Percentiles rank a stretch among this genome's conserved stretches.
These are phyloP conservation scores for Lysiphlebus fabarum DNA, from an alignment of 1,140 invertebrate genomes.

Conservation along the genomic window DNA sequence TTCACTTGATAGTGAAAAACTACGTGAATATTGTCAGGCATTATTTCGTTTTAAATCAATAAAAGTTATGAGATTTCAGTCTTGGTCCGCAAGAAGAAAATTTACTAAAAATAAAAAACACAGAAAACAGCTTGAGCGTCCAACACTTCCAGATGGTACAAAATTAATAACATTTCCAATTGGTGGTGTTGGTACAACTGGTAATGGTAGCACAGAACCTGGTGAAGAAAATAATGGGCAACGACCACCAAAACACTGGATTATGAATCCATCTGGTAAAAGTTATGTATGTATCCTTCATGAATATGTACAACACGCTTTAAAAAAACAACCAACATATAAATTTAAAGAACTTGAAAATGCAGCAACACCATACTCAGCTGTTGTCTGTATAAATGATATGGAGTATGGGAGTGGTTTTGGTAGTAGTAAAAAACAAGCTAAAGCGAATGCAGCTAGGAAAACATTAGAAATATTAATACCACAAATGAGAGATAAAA, in stretches of 20 bases:
- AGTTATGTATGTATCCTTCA: constrained; percentile 95
- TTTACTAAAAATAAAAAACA: constrained; percentile 80
- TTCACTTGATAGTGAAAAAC: constrained; percentile 71
- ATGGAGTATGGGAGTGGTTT: constrained; percentile 90
- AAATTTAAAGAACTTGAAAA: constrained; percentile 91
- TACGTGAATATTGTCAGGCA: constrained; percentile 80
- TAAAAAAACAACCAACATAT: constrained; percentile 90
- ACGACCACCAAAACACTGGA: constrained; percentile 73
- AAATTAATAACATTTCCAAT: constrained; percentile 85
- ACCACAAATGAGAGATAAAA: constrained; percentile 85
- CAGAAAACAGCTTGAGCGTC: constrained; percentile 72
- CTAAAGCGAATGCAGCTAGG: constrained; percentile 88
- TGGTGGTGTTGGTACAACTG: constrained; percentile 33
- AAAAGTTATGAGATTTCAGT: constrained; percentile 83
- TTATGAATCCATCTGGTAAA: constrained; percentile 90
- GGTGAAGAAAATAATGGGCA: constrained; percentile 48
- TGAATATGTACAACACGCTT: constrained; percentile 91
- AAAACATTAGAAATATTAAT: constrained; percentile 89
- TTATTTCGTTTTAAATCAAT: constrained; percentile 87
- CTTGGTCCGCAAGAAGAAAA: constrained; percentile 84
- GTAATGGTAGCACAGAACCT: constrained; percentile 38
- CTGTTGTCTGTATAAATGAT: constrained; percentile 86
- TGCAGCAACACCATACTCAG: constrained; percentile 88
- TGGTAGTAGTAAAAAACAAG: constrained; percentile 92
- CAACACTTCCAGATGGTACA: constrained; percentile 80